Evolutionary conservation across 2,888 invertebrate species (phyloP).

Genomic region (Ditula angustiorana): DNA sequence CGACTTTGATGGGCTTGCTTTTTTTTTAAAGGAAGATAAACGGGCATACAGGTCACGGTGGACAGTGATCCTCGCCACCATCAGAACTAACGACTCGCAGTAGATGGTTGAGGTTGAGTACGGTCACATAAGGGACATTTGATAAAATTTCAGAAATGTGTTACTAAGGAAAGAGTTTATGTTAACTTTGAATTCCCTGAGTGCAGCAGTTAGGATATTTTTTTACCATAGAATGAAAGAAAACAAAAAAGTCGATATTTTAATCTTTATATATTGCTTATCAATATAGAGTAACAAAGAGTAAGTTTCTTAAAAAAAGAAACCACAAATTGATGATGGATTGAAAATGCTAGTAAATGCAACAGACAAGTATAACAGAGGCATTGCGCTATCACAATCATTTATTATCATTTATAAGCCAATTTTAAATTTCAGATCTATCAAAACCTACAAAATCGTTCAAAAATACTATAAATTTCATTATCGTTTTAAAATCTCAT

Average conservation of each 20-base stretch:
- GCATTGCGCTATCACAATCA: constrained; percentile 81
- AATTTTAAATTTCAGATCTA: constrained; percentile 75
- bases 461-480: constrained; percentile 75
- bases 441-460: constrained; percentile 73
- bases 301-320: constrained; percentile 75
- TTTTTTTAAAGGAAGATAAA: no score
- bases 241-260: constrained; percentile 59
- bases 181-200: no score
- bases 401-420: constrained; percentile 64
- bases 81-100: no score
- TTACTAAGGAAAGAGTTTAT: no score
- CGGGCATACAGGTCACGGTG: no score
- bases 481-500: constrained; percentile 78
- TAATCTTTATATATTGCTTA: constrained; percentile 85
- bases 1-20: no score
- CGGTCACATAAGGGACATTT: no score
- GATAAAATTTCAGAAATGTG: no score
- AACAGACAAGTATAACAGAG: constrained; percentile 74
- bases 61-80: no score
- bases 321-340: constrained; percentile 72
- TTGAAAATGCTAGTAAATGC: constrained; percentile 84
- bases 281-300: constrained; percentile 82
- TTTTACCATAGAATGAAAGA: constrained; percentile 39
- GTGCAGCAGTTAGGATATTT: neutral
- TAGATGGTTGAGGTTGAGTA: no score